phyloP scores from a whole-genome alignment of 2,797 vertebrate species.

The Rhynchonycteris naso region DNA sequence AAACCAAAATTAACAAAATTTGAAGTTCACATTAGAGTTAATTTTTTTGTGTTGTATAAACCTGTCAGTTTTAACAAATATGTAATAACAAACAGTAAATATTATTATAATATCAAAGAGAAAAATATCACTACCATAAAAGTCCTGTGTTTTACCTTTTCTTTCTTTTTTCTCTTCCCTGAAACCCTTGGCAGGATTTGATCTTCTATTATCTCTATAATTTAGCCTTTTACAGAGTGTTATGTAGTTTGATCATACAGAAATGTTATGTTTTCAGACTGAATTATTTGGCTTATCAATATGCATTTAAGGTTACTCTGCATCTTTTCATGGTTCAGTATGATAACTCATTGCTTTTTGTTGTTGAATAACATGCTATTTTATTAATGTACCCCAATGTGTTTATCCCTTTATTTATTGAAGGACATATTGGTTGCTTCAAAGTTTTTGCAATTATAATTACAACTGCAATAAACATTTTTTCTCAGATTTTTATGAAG shows the following conservation, averaged over 20 bases:
- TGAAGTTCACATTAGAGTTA: background rate
- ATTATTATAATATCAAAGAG: background rate
- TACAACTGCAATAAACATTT: background rate
- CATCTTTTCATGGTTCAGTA: background rate
- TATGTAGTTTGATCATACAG: background rate
- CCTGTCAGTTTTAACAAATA: background rate
- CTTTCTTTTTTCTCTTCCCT: background rate
- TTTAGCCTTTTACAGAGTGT: conserved; percentile 17
- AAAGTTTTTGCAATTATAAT: background rate
- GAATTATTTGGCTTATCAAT: background rate
- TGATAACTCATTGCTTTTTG: conserved; percentile 8
- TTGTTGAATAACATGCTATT: conserved; percentile 8
- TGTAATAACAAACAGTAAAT: background rate
- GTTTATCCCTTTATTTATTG: background rate
- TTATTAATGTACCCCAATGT: background rate
- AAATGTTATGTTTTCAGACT: background rate
- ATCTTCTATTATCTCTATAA: background rate
- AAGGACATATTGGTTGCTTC: background rate
- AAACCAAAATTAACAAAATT: background rate
- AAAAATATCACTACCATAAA: background rate
- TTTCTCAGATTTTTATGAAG: background rate
- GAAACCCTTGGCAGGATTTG: background rate
- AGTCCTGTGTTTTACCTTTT: background rate
- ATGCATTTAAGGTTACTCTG: background rate
- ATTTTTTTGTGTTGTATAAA: background rate